These are phyloP conservation scores for Dallia pectoralis DNA, from an alignment of 2,797 vertebrate species.

Conservation along the genomic window DNA sequence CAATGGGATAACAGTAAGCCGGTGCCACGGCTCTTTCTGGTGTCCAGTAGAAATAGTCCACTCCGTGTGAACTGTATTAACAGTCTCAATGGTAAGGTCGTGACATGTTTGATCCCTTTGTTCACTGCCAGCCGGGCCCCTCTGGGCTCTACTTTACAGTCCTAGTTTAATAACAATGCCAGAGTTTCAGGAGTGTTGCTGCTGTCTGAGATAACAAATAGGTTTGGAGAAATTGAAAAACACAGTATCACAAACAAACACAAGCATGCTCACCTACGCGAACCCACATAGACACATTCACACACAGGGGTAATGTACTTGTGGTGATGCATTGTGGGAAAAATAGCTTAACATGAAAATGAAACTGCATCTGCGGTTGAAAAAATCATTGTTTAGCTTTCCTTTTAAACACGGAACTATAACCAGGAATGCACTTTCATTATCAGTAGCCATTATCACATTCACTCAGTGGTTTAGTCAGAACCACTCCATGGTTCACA, in stretches of 20 bases:
- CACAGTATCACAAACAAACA: background rate
- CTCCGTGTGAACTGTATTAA: conserved; percentile 2
- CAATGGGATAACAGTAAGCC: background rate
- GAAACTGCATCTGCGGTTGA: background rate
- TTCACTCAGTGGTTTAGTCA: too few species aligned
- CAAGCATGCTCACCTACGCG: background rate
- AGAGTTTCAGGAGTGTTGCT: background rate
- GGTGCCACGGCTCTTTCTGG: background rate
- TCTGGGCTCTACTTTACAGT: background rate
- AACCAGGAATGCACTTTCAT: too few species aligned
- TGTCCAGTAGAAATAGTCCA: conserved; percentile 2
- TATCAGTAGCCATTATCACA: too few species aligned
- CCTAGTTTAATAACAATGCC: background rate
- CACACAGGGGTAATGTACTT: background rate
- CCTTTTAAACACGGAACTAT: too few species aligned
- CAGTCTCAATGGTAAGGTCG: background rate
- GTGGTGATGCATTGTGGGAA: background rate
- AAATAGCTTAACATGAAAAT: background rate
- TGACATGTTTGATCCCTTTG: conserved; percentile 2
- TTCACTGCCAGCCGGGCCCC: background rate
- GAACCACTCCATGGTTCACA: too few species aligned
- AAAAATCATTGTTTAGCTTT: too few species aligned
- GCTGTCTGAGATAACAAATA: conserved; percentile 5
- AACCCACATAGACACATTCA: background rate
- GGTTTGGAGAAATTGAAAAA: background rate